Evolutionary conservation across 2,113 vertebrate genomes (phyloP), one percentile per base, ranked within the genome.

Genomic region (Paradisaea rubra): DNA sequence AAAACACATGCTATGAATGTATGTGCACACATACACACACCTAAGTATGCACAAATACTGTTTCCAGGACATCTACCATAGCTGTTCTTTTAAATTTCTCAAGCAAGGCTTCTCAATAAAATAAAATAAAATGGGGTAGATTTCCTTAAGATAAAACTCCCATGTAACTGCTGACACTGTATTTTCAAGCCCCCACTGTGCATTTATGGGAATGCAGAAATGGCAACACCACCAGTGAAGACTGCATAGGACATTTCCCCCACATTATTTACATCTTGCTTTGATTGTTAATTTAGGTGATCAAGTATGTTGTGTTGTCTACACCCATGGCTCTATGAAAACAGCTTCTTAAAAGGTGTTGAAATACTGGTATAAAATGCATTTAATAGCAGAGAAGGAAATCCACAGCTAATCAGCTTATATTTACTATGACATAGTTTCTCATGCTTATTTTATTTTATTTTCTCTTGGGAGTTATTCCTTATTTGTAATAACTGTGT

Each of bases 131-230:
- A 33, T 8, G 6, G 17, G 13, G 17, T 35, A 60, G 50, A 31
- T 20, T 42, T 63, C 18, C 19, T 60, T 69, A 23, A 37, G 61
- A 65, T 44, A 25, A 33, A 71, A 66, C 13, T 54, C 47, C 54
- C 28, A 11, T 1, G 0, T 31, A 63, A 65, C 41, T 74, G 22
- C 31, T 50, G 44, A 57, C 14, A 18, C 22, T 22, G 3, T 10
- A 47, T 61, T 85, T 89, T 60, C 66, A 91, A 39, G 4, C 16
- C 24, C 23, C 8, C 45, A 11, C 10, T 24, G 12, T 35, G 35
- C 16, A 21, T 8, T 60, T 47, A n/a, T 0, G 2, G 27, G 15
- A 42, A 44, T 1, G 2, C 14, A 72, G 64, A 64, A 81, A 57
- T 13, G 27, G 31, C 57, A 72, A 31, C 35, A 72, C 30, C 54